Evolutionary conservation across 2,113 vertebrate species (phyloP), one percentile per base, ranked within the genome.

Genomic region (Enhydra lutris): DNA sequence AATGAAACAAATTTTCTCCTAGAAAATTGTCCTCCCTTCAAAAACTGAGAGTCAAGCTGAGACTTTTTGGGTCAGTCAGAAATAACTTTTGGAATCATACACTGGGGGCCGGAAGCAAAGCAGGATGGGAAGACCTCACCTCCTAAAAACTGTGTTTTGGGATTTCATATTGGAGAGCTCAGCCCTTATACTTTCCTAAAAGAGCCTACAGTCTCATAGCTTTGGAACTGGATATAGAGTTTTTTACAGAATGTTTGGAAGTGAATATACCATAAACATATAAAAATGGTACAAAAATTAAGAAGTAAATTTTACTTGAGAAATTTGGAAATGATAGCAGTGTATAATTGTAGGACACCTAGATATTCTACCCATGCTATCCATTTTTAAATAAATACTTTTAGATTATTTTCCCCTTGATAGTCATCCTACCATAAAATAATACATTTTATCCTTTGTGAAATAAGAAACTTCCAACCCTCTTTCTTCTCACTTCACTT

Each of bases 1-100:
- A 97, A 97, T 96, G 95, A 97, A 94, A 69, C 86, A 85, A 89
- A 59, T 63, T 82, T 88, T 59, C 42, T 90, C n/a, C 59, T 86
- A 95, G 45, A 94, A 97, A 97, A 91, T 10, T 91, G 47, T 96
- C 85, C 79, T 97, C 52, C 59, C 23, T 92, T 93, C 26, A 94
- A 63, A 92, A 97, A 88, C 34, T 39, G 23, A 86, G 47, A 93
- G 69, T 67, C 63, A 92, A 82, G n/a, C 26, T 87, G 45, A 76
- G 20, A 18, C 4, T 52, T 89, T 91, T 63, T 17, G 17, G 87
- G 92, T 96, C 81, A 93, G 11, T 88, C 65, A 88, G 65, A 97
- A 95, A 74, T 63, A 89, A 45, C 15, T 95, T 89, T 50, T 59
- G 29, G 20, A 92, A 39, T 76, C 4, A 34, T 17, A 42, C 4